Evolutionary conservation across 2,888 invertebrate genomes (phyloP), one percentile per base, ranked within the genome.

Genomic region (Amphipyra berbera): DNA sequence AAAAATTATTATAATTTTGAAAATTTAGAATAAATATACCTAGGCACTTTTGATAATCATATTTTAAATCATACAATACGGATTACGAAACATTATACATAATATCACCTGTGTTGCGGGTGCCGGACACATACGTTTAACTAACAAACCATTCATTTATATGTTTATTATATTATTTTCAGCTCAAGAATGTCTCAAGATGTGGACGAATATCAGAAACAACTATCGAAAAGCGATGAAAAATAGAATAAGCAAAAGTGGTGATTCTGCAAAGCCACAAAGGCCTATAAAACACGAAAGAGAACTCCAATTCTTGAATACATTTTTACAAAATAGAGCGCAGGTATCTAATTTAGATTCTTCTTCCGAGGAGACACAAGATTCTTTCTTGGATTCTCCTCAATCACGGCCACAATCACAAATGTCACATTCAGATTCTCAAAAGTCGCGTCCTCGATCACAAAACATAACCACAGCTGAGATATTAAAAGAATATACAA

Each of bases 271-370:
- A 49, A 64, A 64, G 50, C 54, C 54, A 58, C 30, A 33, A 33
- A 33, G 47, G 33, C 47, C 35, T 33, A 47, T 35, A 13, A 47
- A 47, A 47, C 59, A 61, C 53, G 67, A 64, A 64, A 71, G 56
- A 56, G 63, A 73, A 68, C 63, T 66, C 38, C 49, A 73, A 68
- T 73, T 73, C 56, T 46, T 73, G 66, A 48, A 73, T 50, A 66
- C 48, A 46, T 66, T 73, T 68, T 63, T 66, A 48, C 65, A 68
- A 68, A 44, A 73, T 66, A 73, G 72, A 73, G 41, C 61, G 37
- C 68, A 73, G 63, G 46, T 68, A 41, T 73, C 72, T 46, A 73
- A 69, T 73, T 67, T 73, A 69, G 69, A 69, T 52, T 69, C 73
- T 57, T 67, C 73, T 73, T 67, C 73, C 53, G 66, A 73, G 47